Base-by-base conservation (phyloP, 2,888 invertebrate genomes). In the Drosophila koepferae region DNA sequence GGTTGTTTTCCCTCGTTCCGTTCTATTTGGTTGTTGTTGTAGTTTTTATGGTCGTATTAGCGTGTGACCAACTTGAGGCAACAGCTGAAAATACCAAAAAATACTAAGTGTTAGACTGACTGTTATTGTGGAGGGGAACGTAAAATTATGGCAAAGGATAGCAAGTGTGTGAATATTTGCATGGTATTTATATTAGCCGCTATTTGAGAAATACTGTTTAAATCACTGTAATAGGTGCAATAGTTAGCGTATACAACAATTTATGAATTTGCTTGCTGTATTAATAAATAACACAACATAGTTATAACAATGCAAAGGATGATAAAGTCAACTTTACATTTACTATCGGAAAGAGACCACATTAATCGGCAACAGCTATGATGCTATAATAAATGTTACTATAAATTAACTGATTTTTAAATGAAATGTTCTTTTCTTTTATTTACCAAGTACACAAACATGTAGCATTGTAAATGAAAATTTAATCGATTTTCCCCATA, bases 1-100 rank as follows among this genome's bases (percentile, higher is more conserved):
- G 77, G 65, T 77, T 79, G 78, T 79, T 77, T 77, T 81, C 73
- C 77, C 78, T 72, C 78, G 72, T 81, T 75, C 63, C 54, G 77
- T 75, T 71, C 71, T 80, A 63, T 46, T 46, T 66, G 55, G 46
- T 53, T 72, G 74, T 75, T 79, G 68, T 59, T 77, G 71, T 43
- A 71, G 51, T 16, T 56, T 70, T 65, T 74, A 68, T 65, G 64
- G 77, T 60, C 40, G 80, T 9, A 34, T 46, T 40, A 20, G 53
- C 36, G 74, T 74, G 79, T 78, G 79, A 20, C 75, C 75, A n/a
- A 10, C 14, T 2, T 0, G 3, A 2, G 1, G 31, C 9, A 58
- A 55, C 40, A 56, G n/a, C 55, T 20, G 28, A 18, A 34, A 28
- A 41, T 51, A 40, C 58, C 31, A 2, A 4, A 56, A 72, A 78